Percentiles rank a stretch among this genome's conserved stretches.
These are phyloP conservation scores for Laspeyria flexula DNA, from an alignment of 2,888 invertebrate genomes.

Conservation along the genomic window DNA sequence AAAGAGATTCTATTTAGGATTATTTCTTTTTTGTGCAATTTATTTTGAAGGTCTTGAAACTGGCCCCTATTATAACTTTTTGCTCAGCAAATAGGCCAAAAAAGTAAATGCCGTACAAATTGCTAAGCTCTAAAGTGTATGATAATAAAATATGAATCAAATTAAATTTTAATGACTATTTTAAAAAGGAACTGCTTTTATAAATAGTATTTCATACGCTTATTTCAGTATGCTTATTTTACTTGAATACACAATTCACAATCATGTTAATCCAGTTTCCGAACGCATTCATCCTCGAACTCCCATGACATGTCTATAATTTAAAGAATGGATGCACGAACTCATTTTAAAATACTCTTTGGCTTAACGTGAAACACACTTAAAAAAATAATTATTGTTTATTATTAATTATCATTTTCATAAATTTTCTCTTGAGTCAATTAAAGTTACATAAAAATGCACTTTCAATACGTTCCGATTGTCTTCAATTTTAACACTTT, in stretches of 20 bases:
- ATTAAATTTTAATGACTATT: background rate
- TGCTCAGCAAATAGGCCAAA: constrained; percentile 13
- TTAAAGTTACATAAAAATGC: background rate
- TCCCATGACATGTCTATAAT: constrained; percentile 53
- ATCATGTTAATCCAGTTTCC: constrained; percentile 25
- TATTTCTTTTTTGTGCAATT: constrained; percentile 26
- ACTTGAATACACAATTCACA: constrained; percentile 8
- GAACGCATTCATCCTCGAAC: constrained; percentile 40
- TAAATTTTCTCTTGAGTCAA: too few relatives aligned
- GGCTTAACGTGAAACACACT: background rate
- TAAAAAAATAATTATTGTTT: background rate
- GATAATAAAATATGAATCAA: background rate
- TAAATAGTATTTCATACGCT: background rate
- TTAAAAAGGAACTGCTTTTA: background rate
- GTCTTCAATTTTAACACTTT: too few relatives aligned
- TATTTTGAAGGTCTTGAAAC: constrained; percentile 15
- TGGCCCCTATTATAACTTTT: constrained; percentile 31
- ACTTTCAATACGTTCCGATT: too few relatives aligned
- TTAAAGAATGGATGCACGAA: constrained; percentile 16
- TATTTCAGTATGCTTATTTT: background rate
- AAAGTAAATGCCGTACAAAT: background rate
- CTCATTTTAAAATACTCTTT: constrained; percentile 4
- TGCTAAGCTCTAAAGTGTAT: background rate
- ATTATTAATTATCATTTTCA: background rate
- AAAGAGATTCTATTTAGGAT: constrained; percentile 13